Conservation (phyloP, 2,888 invertebrate species). For the Oegoconia quadripuncta region DNA sequence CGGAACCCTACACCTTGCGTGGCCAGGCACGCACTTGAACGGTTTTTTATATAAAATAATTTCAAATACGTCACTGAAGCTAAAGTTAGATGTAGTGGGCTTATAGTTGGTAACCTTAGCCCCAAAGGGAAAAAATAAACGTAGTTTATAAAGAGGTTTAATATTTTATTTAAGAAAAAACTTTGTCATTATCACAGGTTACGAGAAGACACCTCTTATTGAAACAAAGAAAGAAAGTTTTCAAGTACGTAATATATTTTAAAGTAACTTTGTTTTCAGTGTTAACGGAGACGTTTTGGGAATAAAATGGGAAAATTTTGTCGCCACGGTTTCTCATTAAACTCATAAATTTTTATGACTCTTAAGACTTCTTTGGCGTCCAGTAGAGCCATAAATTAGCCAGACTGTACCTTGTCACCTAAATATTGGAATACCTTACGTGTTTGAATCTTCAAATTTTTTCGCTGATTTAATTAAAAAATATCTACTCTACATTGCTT, state of each 20-base stretch:
- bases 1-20: no score
- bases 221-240: constrained; percentile 17
- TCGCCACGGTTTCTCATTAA: constrained; percentile 26
- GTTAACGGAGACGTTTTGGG: constrained; percentile 23
- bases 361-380: constrained; percentile 22
- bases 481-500: no score
- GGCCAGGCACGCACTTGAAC: no score
- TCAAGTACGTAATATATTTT: constrained; percentile 12
- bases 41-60: no score
- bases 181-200: neutral
- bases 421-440: neutral
- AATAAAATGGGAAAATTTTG: constrained; percentile 16
- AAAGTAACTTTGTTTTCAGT: constrained; percentile 20
- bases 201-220: constrained; percentile 11
- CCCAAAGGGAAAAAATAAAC: no score
- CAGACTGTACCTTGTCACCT: neutral
- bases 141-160: no score
- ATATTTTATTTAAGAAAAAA: no score
- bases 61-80: no score
- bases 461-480: no score
- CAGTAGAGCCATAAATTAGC: constrained; percentile 8
- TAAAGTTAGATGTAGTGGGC: no score
- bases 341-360: constrained; percentile 29
- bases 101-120: no score
- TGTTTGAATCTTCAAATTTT: neutral